phyloP scores from a whole-genome alignment of 1,140 invertebrate species.

The Danaus plexippus region DNA sequence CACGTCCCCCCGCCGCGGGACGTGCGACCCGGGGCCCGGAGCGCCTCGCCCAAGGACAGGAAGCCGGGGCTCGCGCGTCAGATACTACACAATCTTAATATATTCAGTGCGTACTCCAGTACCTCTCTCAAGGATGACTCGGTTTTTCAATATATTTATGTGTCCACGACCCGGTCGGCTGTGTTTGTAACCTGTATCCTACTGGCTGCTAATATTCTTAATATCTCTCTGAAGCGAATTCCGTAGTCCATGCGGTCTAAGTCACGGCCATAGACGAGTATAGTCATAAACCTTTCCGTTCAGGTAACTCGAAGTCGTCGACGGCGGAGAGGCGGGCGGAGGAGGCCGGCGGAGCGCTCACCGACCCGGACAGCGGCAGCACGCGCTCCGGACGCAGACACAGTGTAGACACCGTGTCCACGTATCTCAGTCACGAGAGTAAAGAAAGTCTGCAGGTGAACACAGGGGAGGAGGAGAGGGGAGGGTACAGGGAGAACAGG shows the following conservation, averaged over 20 bases:
- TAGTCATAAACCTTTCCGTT: background rate
- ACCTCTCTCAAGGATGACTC: too few species aligned
- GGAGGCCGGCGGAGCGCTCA: slow-evolving; percentile 15
- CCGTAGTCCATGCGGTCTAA: too few species aligned
- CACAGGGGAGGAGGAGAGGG: background rate
- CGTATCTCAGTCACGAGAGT: slow-evolving; percentile 89
- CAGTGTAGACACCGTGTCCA: slow-evolving; percentile 89
- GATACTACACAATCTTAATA: slow-evolving; percentile 85
- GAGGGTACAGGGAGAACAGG: too few species aligned
- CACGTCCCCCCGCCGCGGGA: slow-evolving; percentile 15
- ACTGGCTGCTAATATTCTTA: too few species aligned
- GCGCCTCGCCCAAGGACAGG: slow-evolving; percentile 45
- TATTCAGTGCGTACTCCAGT: slow-evolving; percentile 75
- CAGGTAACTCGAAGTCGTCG: slow-evolving; percentile 27
- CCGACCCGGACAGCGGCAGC: slow-evolving; percentile 65
- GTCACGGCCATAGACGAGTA: too few species aligned
- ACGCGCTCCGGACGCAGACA: slow-evolving; percentile 78
- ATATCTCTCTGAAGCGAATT: too few species aligned
- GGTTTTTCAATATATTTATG: too few species aligned
- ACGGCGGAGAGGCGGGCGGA: slow-evolving; percentile 59
- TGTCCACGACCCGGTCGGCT: too few species aligned
- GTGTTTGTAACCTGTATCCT: too few species aligned
- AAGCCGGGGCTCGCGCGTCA: slow-evolving; percentile 79
- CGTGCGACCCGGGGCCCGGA: slow-evolving; percentile 25
- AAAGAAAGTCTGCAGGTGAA: slow-evolving; percentile 72